phyloP scores from a whole-genome alignment of 1,140 invertebrate genomes.

The Zaprionus ornatus region DNA sequence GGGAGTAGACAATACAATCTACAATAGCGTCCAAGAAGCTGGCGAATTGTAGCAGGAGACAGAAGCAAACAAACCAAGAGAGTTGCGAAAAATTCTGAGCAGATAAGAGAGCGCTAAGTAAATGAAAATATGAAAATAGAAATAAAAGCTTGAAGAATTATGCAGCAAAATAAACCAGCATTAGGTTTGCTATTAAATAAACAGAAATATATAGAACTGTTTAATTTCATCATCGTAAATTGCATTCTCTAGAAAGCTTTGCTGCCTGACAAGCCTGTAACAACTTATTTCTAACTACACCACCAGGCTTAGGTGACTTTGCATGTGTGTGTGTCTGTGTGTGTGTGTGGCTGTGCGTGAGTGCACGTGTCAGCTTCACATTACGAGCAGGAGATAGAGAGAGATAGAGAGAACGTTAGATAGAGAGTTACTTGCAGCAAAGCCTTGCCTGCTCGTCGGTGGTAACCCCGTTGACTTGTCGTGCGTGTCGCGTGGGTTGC shows the following conservation, averaged over 20 bases:
- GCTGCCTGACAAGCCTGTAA: not conserved
- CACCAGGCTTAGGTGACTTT: not conserved
- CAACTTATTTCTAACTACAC: slow-evolving; percentile 1
- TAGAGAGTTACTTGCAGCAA: slow-evolving; percentile 34
- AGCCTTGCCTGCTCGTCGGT: not conserved
- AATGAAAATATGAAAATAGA: not conserved
- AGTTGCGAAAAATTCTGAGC: not conserved
- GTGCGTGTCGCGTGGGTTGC: slow-evolving; percentile 44
- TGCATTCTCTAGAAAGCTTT: not conserved
- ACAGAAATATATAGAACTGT: not conserved
- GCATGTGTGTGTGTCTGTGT: not conserved
- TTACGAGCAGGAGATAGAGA: not conserved
- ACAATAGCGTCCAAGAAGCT: not conserved
- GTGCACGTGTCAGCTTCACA: slow-evolving; percentile 3
- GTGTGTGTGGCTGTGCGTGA: slow-evolving; percentile 6
- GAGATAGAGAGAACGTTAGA: not conserved
- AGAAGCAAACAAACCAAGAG: not conserved
- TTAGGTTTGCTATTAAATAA: not conserved
- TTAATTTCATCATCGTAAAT: not conserved
- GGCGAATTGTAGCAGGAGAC: too few species aligned
- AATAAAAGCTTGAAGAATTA: not conserved
- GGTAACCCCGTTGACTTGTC: slow-evolving; percentile 42
- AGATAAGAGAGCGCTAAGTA: not conserved
- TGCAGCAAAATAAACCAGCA: not conserved
- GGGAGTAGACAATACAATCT: not conserved